Evolutionary conservation across 2,888 invertebrate genomes (phyloP), one percentile per base, ranked within the genome.

Genomic region (Altica lythri): DNA sequence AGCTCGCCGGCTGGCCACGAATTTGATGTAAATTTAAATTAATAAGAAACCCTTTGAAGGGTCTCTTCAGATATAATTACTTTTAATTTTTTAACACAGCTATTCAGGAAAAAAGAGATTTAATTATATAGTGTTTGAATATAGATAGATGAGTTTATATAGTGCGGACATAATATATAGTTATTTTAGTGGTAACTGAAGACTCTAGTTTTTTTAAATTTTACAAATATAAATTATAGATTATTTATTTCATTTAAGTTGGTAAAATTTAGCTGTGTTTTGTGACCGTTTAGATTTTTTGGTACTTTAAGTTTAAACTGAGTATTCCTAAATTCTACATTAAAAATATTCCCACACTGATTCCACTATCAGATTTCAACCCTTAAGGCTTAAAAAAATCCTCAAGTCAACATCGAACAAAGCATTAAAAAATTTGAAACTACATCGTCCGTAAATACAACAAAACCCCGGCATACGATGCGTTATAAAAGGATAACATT

Each of bases 361-460:
- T 34, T 30, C 40, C 27, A 30, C 34, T 29, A 45, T 60, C 55
- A 27, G 16, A 37, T 61, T 59, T 47, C 58, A 61, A 59, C 61
- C 61, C 61, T 59, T 61, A 18, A 52, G 55, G 53, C 49, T 55
- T 55, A 46, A 54, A 60, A 56, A 53, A 60, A 60, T 49, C 48
- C n/a, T 52, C 50, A 25, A 57, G 60, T 55, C 57, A 55, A 53
- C 53, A 55, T 49, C 27, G 44, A 42, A 57, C 57, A 55, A 48
- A 53, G 57, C 45, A n/a, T n/a, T 51, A 50, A 55, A 44, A 61
- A 40, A 50, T 46, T n/a, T 50, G 44, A 59, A 51, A 50, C 35
- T 55, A 62, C 55, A 62, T 62, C 59, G 62, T 60, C 50, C 58
- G 56, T 60, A 50, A 60, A 54, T 22, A 16, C 43, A 18, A 62